phyloP scores from a whole-genome alignment of 2,888 invertebrate species.

The Cosmorhoe ocellata region DNA sequence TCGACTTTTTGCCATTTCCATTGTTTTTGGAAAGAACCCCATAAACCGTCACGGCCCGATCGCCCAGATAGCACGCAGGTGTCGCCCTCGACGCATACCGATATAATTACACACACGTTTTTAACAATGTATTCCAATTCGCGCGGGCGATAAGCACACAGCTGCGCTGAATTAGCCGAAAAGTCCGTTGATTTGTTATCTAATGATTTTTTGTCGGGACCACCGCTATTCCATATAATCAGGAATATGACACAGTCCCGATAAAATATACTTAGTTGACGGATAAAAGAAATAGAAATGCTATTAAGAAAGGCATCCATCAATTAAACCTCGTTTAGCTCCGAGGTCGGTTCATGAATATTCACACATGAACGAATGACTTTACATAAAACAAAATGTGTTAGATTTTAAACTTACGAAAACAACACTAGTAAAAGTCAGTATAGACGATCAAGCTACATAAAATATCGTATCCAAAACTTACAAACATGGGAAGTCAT shows the following conservation, averaged over 20 bases:
- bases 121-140: slow-evolving; percentile 68
- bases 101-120: slow-evolving; percentile 74
- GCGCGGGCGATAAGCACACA: slow-evolving; percentile 63
- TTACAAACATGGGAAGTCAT: slow-evolving; percentile 79
- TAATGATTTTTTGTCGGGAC: slow-evolving; percentile 44
- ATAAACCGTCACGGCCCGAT: slow-evolving; percentile 76
- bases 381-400: slow-evolving; percentile 35
- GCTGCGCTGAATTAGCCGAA: slow-evolving; percentile 65
- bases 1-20: slow-evolving; percentile 77
- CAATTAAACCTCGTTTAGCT: slow-evolving; percentile 31
- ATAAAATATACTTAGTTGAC: slow-evolving; percentile 41
- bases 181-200: slow-evolving; percentile 55
- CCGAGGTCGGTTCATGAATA: slow-evolving; percentile 29
- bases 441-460: slow-evolving; percentile 54
- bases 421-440: slow-evolving; percentile 60
- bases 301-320: slow-evolving; percentile 30
- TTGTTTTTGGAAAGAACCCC: slow-evolving; percentile 76
- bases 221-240: slow-evolving; percentile 42
- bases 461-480: slow-evolving; percentile 68
- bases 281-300: slow-evolving; percentile 26
- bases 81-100: slow-evolving; percentile 74
- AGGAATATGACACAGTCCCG: slow-evolving; percentile 45
- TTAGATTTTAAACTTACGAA: slow-evolving; percentile 44
- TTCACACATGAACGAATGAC: slow-evolving; percentile 31
- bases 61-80: slow-evolving; percentile 73